Conservation (phyloP, 1,140 invertebrate genomes). For the Hylyphantes graminicola region DNA sequence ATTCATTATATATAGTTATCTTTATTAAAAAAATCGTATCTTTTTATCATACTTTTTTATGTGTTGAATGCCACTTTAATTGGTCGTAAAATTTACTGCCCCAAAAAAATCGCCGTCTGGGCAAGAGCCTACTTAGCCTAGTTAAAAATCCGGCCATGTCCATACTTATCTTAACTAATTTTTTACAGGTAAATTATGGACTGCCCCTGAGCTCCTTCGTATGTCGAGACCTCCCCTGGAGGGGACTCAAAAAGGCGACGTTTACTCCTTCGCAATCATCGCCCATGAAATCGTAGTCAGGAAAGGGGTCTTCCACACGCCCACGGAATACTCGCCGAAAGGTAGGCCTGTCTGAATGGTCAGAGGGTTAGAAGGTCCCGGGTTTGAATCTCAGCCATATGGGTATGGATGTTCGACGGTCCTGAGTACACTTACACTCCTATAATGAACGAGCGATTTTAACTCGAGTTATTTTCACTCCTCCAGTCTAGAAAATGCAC, state of each 20-base stretch:
- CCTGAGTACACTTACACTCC: too few relatives aligned
- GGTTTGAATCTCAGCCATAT: not conserved
- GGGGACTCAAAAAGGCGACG: constrained; percentile 88
- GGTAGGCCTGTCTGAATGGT: constrained; percentile 34
- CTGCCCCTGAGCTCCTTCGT: constrained; percentile 91
- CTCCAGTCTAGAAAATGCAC: too few relatives aligned
- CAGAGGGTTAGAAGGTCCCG: not conserved
- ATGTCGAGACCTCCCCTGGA: constrained; percentile 77
- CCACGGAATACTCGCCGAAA: constrained; percentile 53
- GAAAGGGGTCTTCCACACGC: constrained; percentile 83
- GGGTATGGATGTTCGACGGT: not conserved
- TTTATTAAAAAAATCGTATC: too few relatives aligned
- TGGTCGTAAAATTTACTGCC: too few relatives aligned
- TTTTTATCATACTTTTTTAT: too few relatives aligned
- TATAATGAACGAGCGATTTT: too few relatives aligned
- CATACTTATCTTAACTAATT: not conserved
- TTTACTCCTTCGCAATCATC: constrained; percentile 95
- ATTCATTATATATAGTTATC: too few relatives aligned
- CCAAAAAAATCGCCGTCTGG: too few relatives aligned
- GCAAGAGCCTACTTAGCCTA: too few relatives aligned
- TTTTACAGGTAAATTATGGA: constrained; percentile 87
- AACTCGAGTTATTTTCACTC: too few relatives aligned
- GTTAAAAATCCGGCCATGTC: too few relatives aligned
- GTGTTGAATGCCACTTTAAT: too few relatives aligned
- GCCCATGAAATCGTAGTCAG: constrained; percentile 92